Base-by-base conservation (phyloP, 1,140 invertebrate species). In the Bemisia tabaci region DNA sequence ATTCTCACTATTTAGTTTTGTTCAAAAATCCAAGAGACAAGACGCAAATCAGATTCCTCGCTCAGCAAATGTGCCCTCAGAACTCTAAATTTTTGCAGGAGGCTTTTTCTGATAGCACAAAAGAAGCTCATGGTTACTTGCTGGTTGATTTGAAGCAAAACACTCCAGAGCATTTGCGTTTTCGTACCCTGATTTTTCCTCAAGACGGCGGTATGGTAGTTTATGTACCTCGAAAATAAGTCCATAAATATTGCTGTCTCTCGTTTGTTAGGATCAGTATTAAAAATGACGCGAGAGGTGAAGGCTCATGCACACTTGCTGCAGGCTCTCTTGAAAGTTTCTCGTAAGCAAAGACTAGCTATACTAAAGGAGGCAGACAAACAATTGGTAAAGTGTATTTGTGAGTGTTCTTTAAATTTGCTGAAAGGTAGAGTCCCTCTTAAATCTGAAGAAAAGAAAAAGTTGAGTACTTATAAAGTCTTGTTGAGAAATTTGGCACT, bases 141-240 rank as follows among this genome's bases (percentile, higher is more conserved):
- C 22, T 67, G 26, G 11, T 67, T 23, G 66, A 67, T 64, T 59
- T 64, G 22, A 59, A 60, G 21, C 66, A 67, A 67, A 60, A 39
- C 22, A 67, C 66, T 9, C 27, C 27, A 9, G 66, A 64, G 22
- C 23, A 64, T 64, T 25, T 48, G 22, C 9, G 62, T 2, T 64
- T 67, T 63, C 22, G 61, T 27, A 63, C 66, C 25, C 33, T 26
- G 25, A 33, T 67, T 22, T 64, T 67, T 39, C 33, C 33, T 12
- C 25, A 67, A 22, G 68, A 70, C 26, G 27, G 23, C 17, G 60
- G 5, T 5, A 9, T 2, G 22, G 22, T 11, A 22, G 60, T 61
- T 61, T 61, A 61, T 61, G 24, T 61, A 2, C 60, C 5, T n/a
- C 5, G n/a, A n/a, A 61, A 61, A n/a, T 61, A n/a, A 61, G n/a